These are phyloP conservation scores for Hetaerina titia DNA, from an alignment of 2,888 invertebrate genomes.

Conservation along the genomic window DNA sequence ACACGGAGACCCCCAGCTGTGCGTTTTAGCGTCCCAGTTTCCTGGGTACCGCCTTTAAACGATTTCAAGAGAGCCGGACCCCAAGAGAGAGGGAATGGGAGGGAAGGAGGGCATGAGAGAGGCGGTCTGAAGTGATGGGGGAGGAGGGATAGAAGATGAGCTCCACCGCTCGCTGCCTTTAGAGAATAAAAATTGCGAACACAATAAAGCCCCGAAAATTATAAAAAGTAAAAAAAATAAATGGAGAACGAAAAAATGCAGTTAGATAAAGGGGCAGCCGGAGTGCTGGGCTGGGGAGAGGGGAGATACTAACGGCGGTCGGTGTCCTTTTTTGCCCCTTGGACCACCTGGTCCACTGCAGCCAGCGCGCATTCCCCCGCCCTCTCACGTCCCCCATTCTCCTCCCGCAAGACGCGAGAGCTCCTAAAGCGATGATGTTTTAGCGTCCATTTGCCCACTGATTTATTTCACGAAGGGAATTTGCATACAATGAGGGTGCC, in stretches of 20 bases:
- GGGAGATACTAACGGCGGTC: neutral
- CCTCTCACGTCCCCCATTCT: neutral
- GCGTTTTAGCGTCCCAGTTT: constrained; percentile 45
- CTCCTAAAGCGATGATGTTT: constrained; percentile 59
- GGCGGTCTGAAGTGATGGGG: neutral
- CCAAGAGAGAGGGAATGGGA: too few species aligned
- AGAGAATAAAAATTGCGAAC: neutral
- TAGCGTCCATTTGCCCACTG: constrained; percentile 61
- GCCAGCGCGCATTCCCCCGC: neutral
- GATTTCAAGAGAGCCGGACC: neutral
- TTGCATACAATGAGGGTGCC: constrained; percentile 57
- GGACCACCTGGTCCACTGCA: constrained; percentile 53
- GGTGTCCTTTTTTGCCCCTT: neutral
- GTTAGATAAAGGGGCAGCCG: neutral
- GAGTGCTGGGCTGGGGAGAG: neutral
- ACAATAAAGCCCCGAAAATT: neutral
- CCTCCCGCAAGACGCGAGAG: neutral
- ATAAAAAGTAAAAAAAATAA: neutral
- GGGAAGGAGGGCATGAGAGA: neutral
- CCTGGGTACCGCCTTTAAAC: constrained; percentile 12
- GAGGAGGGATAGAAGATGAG: neutral
- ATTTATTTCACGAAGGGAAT: constrained; percentile 49
- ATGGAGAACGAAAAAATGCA: neutral
- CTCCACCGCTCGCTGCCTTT: neutral
- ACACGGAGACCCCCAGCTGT: constrained; percentile 34